These are phyloP conservation scores for Okapia johnstoni DNA, from an alignment of 2,113 vertebrate species.

Conservation along the genomic window DNA sequence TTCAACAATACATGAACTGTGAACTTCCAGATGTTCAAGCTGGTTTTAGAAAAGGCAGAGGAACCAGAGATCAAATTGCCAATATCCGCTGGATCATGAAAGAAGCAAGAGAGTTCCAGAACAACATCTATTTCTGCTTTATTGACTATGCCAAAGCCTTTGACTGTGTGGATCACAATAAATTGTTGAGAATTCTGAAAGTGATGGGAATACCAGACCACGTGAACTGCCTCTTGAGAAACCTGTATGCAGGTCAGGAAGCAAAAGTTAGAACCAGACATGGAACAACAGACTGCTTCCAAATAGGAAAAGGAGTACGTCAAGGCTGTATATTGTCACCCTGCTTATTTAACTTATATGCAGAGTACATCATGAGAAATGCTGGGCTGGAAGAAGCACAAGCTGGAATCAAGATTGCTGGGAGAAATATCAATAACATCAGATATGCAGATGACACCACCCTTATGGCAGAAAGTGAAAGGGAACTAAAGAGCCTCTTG, in stretches of 20 bases:
- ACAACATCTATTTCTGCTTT: background rate
- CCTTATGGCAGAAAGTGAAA: background rate
- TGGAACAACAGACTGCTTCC: background rate
- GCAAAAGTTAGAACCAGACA: background rate
- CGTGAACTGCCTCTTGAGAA: background rate
- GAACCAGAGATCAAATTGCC: background rate
- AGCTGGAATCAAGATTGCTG: background rate
- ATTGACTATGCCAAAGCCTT: background rate
- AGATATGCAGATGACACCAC: background rate
- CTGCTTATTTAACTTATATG: background rate
- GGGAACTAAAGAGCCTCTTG: too few species aligned
- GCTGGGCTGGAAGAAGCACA: background rate
- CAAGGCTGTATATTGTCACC: background rate
- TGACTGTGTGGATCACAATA: background rate
- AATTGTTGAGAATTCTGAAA: background rate
- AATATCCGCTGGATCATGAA: accelerated
- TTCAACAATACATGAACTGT: background rate
- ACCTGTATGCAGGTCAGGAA: background rate
- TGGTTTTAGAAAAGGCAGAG: background rate
- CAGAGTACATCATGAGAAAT: background rate
- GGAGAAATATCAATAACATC: background rate
- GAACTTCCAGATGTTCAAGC: background rate
- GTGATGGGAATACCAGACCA: background rate
- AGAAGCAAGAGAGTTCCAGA: background rate
- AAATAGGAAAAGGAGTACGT: background rate